Evolutionary conservation across 2,888 invertebrate genomes (phyloP).

Genomic region (Nudaria mundana): DNA sequence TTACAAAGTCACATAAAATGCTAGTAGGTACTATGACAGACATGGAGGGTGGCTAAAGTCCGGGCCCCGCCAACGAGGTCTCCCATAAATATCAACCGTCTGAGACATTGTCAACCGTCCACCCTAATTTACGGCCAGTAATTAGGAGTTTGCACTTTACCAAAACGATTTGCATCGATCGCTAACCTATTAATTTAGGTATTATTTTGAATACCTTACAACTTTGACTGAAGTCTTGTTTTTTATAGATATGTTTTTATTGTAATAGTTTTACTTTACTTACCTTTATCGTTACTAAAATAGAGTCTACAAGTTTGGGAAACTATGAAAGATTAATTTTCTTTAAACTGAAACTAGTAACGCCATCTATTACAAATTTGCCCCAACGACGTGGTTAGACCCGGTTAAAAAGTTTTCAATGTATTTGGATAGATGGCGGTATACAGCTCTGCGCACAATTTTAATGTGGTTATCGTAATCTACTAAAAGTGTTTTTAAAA

Average conservation of each 20-base stretch:
- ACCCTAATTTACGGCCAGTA: constrained; percentile 80
- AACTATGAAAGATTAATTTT: background rate
- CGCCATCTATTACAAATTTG: constrained; percentile 13
- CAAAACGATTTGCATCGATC: constrained; percentile 80
- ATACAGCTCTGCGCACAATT: too few species aligned
- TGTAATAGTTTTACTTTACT: too few species aligned
- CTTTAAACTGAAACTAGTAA: background rate
- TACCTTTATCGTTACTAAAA: too few species aligned
- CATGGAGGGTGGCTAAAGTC: constrained; percentile 54
- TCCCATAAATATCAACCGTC: constrained; percentile 76
- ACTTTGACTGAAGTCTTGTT: constrained; percentile 4
- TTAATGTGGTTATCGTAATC: too few species aligned
- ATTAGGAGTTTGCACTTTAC: constrained; percentile 81
- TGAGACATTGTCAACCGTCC: constrained; percentile 78
- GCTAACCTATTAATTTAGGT: constrained; percentile 37
- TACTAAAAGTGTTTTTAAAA: too few species aligned
- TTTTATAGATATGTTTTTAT: too few species aligned
- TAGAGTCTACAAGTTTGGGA: too few species aligned
- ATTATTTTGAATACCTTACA: constrained; percentile 15
- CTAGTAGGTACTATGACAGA: constrained; percentile 58
- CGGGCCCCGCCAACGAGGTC: constrained; percentile 55
- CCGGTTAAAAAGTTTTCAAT: background rate
- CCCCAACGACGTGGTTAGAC: background rate
- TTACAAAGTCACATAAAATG: constrained; percentile 43
- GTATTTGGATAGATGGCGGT: constrained; percentile 1